A percentile compares a stretch with the other conserved stretches of the same genome.
phyloP scores from a whole-genome alignment of 2,888 invertebrate genomes.

The Aleiodes testaceus region DNA sequence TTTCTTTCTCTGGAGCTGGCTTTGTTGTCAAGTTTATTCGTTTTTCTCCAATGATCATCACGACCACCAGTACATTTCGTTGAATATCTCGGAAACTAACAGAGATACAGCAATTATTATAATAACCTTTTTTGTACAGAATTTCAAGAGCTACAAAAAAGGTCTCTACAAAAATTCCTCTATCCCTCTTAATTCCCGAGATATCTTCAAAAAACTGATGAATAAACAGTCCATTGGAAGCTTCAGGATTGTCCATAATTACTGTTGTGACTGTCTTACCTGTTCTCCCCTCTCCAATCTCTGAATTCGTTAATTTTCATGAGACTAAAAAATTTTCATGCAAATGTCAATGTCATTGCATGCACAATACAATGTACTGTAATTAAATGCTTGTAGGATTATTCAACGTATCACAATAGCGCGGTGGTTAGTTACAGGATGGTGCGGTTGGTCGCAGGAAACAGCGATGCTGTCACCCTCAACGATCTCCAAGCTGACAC shows the following conservation, averaged over 20 bases:
- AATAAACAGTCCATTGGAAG: not conserved
- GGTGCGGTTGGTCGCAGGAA: slow-evolving; percentile 91
- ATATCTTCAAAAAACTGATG: too few relatives aligned
- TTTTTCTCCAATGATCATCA: too few relatives aligned
- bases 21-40: slow-evolving; percentile 74
- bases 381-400: slow-evolving; percentile 21
- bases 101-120: too few relatives aligned
- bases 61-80: too few relatives aligned
- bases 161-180: too few relatives aligned
- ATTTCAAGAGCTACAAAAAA: too few relatives aligned
- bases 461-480: slow-evolving; percentile 89
- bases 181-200: too few relatives aligned
- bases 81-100: too few relatives aligned
- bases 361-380: slow-evolving; percentile 8
- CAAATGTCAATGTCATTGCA: slow-evolving; percentile 20
- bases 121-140: too few relatives aligned
- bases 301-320: too few relatives aligned
- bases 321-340: too few relatives aligned
- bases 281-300: too few relatives aligned
- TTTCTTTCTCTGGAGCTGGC: slow-evolving; percentile 72
- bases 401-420: slow-evolving; percentile 63
- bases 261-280: not conserved
- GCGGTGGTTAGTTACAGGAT: slow-evolving; percentile 90
- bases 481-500: slow-evolving; percentile 88
- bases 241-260: slow-evolving; percentile 4